These are phyloP conservation scores for Ornithorhynchus anatinus DNA, from an alignment of 2,113 vertebrate genomes.

Conservation along the genomic window DNA sequence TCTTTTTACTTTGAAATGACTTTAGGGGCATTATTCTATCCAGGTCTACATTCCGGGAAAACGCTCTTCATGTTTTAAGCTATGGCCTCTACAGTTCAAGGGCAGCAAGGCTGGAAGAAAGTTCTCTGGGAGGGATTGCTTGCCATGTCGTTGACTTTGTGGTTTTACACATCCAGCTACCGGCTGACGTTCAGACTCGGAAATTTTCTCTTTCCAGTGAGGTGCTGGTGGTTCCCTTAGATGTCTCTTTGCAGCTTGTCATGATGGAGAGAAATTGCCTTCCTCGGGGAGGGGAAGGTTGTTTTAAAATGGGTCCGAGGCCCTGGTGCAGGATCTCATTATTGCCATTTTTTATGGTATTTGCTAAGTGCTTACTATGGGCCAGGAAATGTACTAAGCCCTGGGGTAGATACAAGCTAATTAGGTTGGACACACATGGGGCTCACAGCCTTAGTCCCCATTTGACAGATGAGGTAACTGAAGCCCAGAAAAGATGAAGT, in stretches of 20 bases:
- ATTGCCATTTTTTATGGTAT: too few species aligned
- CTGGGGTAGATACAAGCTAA: too few species aligned
- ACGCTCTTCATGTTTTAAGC: conserved; percentile 5
- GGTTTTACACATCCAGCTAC: not conserved
- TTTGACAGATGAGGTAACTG: too few species aligned
- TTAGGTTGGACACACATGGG: too few species aligned
- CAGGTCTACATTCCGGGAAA: conserved; percentile 7
- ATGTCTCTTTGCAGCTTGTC: not conserved
- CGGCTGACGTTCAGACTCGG: not conserved
- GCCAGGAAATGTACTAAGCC: too few species aligned
- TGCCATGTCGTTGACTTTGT: conserved; percentile 20
- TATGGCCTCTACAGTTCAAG: conserved; percentile 32
- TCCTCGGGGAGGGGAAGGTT: not conserved
- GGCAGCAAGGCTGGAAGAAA: conserved; percentile 34
- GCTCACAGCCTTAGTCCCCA: too few species aligned
- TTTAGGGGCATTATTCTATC: conserved; percentile 33
- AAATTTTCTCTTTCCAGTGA: not conserved
- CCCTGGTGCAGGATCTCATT: too few species aligned
- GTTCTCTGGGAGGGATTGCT: not conserved
- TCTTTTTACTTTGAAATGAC: conserved; percentile 60
- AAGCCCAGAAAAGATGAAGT: too few species aligned
- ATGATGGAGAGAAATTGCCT: not conserved
- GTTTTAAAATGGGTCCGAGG: not conserved
- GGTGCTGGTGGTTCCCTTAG: not conserved
- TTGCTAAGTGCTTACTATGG: too few species aligned